Percentiles rank a stretch among this genome's conserved stretches.
Conservation (phyloP, 2,888 invertebrate species). For the Trichogramma evanescens region DNA sequence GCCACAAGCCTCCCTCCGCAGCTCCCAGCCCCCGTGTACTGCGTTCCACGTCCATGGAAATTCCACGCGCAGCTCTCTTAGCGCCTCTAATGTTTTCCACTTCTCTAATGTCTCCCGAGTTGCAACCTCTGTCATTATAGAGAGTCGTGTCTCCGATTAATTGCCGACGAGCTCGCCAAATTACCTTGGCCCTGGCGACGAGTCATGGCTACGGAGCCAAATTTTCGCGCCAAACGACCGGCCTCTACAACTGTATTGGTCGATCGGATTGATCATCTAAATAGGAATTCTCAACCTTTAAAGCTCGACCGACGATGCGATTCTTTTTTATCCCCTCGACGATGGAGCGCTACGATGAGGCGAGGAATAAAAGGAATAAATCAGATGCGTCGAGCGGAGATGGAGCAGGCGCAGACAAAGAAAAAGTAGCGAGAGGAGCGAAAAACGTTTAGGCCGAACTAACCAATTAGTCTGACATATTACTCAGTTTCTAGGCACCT, state of each 20-base stretch:
- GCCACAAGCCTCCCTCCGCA: constrained; percentile 17
- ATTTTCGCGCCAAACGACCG: too few relatives aligned
- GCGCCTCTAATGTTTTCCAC: too few relatives aligned
- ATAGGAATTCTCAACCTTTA: too few relatives aligned
- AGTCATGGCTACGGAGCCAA: too few relatives aligned
- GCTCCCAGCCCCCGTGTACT: constrained; percentile 24
- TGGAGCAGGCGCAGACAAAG: background rate
- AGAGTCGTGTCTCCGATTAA: background rate
- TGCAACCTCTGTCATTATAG: background rate
- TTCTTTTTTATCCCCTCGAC: constrained; percentile 14
- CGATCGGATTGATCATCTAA: too few relatives aligned
- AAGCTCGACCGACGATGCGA: too few relatives aligned
- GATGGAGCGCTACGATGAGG: constrained; percentile 22
- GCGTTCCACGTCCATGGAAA: constrained; percentile 14
- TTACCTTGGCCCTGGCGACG: too few relatives aligned
- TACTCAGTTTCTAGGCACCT: background rate
- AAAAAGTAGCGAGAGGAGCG: background rate
- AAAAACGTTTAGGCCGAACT: background rate
- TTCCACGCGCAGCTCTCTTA: constrained; percentile 21
- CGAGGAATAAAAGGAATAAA: background rate
- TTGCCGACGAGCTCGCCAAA: too few relatives aligned
- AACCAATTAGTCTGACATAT: constrained; percentile 17
- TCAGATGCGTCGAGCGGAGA: background rate
- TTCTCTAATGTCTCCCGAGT: too few relatives aligned
- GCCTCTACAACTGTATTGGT: too few relatives aligned